phyloP scores from a whole-genome alignment of 2,113 vertebrate genomes.

The Nipponia nippon region DNA sequence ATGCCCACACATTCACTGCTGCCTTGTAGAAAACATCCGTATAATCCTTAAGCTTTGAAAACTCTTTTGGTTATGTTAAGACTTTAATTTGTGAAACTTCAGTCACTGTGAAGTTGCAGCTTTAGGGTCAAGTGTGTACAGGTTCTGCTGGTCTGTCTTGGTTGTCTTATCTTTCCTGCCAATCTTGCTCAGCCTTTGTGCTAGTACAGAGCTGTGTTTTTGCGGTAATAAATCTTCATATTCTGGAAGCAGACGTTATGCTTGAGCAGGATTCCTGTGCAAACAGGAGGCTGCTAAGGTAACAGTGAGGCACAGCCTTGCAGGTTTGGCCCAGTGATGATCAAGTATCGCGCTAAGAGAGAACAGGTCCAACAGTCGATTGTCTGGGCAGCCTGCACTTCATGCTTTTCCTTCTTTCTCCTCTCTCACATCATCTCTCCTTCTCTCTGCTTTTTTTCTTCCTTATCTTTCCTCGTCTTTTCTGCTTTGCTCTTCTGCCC shows the following conservation, averaged over 20 bases:
- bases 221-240: background rate
- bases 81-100: rapidly evolving
- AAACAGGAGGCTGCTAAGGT: background rate
- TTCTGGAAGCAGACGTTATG: background rate
- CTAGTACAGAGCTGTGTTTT: background rate
- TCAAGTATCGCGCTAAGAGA: slow-evolving; percentile 73
- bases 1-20: rapidly evolving
- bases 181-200: background rate
- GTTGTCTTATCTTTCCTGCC: background rate
- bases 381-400: slow-evolving; percentile 53
- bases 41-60: background rate
- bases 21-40: background rate
- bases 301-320: background rate
- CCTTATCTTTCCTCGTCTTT: background rate
- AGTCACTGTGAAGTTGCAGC: background rate
- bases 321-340: slow-evolving; percentile 60
- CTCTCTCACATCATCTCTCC: background rate
- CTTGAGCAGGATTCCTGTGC: background rate
- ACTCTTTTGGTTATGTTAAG: background rate
- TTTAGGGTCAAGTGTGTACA: background rate
- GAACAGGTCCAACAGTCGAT: slow-evolving; percentile 50
- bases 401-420: background rate
- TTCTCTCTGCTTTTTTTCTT: background rate
- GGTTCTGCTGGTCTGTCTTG: background rate
- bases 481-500: slow-evolving; percentile 61